A percentile compares a stretch with the other conserved stretches of the same genome.
Conservation (phyloP, 1,140 invertebrate genomes). For the Saxidomus purpurata region DNA sequence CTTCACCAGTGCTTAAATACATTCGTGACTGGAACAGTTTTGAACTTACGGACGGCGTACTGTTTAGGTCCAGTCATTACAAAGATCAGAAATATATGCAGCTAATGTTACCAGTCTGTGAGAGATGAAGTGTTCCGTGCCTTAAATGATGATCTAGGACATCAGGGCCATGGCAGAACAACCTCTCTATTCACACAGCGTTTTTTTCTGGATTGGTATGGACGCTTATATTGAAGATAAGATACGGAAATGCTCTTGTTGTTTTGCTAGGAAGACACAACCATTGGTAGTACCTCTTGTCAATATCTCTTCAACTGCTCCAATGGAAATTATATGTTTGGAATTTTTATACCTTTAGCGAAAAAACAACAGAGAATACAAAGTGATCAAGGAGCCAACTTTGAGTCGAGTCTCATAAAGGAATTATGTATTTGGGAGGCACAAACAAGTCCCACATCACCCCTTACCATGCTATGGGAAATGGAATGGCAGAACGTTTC, state of each 20-base stretch:
- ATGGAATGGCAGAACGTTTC: slow-evolving; percentile 69
- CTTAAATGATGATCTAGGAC: too few relatives aligned
- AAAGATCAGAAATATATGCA: not conserved
- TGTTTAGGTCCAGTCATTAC: not conserved
- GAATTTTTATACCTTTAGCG: too few relatives aligned
- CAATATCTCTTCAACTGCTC: not conserved
- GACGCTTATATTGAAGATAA: too few relatives aligned
- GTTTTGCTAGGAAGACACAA: slow-evolving; percentile 24
- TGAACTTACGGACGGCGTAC: too few relatives aligned
- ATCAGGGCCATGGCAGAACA: slow-evolving; percentile 19
- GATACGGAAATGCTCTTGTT: not conserved
- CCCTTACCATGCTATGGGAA: slow-evolving; percentile 70
- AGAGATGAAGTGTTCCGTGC: not conserved
- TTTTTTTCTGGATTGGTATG: not conserved
- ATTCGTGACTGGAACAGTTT: not conserved
- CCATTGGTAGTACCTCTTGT: slow-evolving; percentile 48
- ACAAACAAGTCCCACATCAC: slow-evolving; percentile 68
- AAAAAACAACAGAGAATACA: too few relatives aligned
- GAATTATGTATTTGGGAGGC: slow-evolving; percentile 65
- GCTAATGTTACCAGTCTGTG: not conserved
- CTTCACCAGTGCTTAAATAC: not conserved
- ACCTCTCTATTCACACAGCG: not conserved
- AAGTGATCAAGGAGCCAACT: too few relatives aligned
- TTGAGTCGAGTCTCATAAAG: too few relatives aligned
- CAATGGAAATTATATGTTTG: slow-evolving; percentile 55